Percentiles rank a stretch among this genome's conserved stretches.
Conservation (phyloP, 2,888 invertebrate genomes). For the Amaurobius ferox region DNA sequence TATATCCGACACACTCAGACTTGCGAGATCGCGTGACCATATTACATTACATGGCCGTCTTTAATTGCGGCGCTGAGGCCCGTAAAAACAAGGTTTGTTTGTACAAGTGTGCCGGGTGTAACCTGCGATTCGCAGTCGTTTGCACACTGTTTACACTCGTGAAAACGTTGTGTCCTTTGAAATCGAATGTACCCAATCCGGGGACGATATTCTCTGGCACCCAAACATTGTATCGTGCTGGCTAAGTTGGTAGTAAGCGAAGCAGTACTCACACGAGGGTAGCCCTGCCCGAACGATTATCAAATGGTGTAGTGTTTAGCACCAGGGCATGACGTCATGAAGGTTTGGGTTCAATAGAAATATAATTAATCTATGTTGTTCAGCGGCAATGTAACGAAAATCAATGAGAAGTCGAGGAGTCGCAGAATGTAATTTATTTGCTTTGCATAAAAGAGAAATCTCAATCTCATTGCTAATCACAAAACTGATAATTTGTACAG, state of each 20-base stretch:
- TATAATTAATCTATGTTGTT: background rate
- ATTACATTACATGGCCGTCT: constrained; percentile 46
- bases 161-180: background rate
- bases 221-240: constrained; percentile 13
- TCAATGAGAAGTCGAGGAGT: background rate
- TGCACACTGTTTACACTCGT: constrained; percentile 46
- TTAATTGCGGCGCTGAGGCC: constrained; percentile 43
- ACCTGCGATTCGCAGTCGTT: constrained; percentile 21
- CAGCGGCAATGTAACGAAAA: background rate
- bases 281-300: constrained; percentile 45
- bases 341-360: background rate
- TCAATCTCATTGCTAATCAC: background rate
- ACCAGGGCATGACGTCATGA: background rate
- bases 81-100: constrained; percentile 31
- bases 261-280: constrained; percentile 22
- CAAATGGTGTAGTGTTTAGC: constrained; percentile 11
- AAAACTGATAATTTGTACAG: background rate
- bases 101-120: constrained; percentile 42
- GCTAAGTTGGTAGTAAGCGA: no score
- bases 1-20: constrained; percentile 27
- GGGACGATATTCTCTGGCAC: background rate
- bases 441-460: background rate
- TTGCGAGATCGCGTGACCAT: constrained; percentile 47
- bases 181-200: background rate
- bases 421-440: background rate